Evolutionary conservation across 1,140 invertebrate species (phyloP).

Genomic region (Pinna nobilis): DNA sequence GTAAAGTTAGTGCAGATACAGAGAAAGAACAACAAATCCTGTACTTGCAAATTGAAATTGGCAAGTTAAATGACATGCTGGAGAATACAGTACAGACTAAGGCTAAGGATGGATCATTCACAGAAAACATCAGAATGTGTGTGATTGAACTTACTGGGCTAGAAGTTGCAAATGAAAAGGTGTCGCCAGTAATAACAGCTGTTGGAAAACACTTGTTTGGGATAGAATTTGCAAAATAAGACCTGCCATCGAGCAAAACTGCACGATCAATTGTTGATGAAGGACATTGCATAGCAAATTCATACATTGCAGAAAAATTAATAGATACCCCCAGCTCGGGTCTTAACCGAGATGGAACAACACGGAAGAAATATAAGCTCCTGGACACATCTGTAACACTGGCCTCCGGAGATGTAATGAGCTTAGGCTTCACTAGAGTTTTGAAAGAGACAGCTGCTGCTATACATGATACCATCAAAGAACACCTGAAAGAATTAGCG

Average conservation of each 20-base stretch:
- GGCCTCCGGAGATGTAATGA: slow-evolving; percentile 26
- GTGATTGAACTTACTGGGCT: slow-evolving; percentile 41
- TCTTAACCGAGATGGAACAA: slow-evolving; percentile 32
- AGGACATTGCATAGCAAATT: slow-evolving; percentile 41
- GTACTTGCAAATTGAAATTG: not conserved
- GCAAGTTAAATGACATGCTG: not conserved
- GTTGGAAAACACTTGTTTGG: slow-evolving; percentile 29
- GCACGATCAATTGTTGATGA: slow-evolving; percentile 38
- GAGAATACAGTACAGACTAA: not conserved
- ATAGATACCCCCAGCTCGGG: slow-evolving; percentile 17
- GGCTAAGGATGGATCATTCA: slow-evolving; percentile 21
- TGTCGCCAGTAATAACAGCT: slow-evolving; percentile 35
- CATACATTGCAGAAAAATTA: slow-evolving; percentile 30
- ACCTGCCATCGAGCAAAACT: slow-evolving; percentile 4
- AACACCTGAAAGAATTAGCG: slow-evolving; percentile 15
- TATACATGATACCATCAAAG: slow-evolving; percentile 10
- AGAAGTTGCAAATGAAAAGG: slow-evolving; percentile 45
- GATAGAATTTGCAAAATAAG: slow-evolving; percentile 11
- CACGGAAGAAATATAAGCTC: slow-evolving; percentile 28
- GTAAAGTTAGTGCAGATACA: not conserved
- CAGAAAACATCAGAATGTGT: slow-evolving; percentile 35
- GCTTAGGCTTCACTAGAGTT: slow-evolving; percentile 22
- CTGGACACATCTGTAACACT: slow-evolving; percentile 38
- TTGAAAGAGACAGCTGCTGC: slow-evolving; percentile 7
- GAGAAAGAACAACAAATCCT: slow-evolving; percentile 11